Conservation (phyloP, 2,888 invertebrate species). For the Incurvaria masculella region DNA sequence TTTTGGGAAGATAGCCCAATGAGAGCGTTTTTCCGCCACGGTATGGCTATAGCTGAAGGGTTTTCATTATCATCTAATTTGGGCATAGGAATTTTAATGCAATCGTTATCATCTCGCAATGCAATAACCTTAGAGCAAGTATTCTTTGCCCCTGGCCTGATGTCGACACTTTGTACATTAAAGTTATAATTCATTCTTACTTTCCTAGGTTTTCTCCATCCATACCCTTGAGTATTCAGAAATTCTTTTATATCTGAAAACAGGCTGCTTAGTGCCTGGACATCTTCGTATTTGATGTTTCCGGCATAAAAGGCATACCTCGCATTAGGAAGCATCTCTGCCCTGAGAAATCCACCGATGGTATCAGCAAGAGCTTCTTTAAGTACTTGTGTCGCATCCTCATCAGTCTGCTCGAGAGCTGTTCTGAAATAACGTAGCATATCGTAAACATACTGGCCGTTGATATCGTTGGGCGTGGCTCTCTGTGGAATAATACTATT, state of each 20-base stretch:
- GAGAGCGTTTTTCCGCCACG: constrained; percentile 34
- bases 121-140: constrained; percentile 32
- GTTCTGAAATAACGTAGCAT: constrained; percentile 30
- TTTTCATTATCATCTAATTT: constrained; percentile 28
- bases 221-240: constrained; percentile 40
- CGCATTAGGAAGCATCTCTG: constrained; percentile 35
- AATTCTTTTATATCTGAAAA: constrained; percentile 27
- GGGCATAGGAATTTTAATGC: constrained; percentile 38
- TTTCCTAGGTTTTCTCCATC: constrained; percentile 32
- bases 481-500: constrained; percentile 29
- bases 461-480: constrained; percentile 29
- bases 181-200: constrained; percentile 33
- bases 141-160: constrained; percentile 29
- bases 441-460: constrained; percentile 27
- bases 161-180: constrained; percentile 35
- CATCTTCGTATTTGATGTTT: constrained; percentile 33
- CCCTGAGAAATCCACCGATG: constrained; percentile 38
- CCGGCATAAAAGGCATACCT: constrained; percentile 46
- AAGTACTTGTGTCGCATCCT: constrained; percentile 23
- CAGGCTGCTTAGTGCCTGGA: constrained; percentile 30
- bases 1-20: constrained; percentile 29
- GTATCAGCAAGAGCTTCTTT: constrained; percentile 36
- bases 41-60: constrained; percentile 36
- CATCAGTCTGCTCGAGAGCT: constrained; percentile 23
- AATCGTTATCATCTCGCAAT: constrained; percentile 34